A percentile compares a stretch with the other conserved stretches of the same genome.
phyloP scores from a whole-genome alignment of 2,888 invertebrate genomes.

The Euplagia quadripunctaria region DNA sequence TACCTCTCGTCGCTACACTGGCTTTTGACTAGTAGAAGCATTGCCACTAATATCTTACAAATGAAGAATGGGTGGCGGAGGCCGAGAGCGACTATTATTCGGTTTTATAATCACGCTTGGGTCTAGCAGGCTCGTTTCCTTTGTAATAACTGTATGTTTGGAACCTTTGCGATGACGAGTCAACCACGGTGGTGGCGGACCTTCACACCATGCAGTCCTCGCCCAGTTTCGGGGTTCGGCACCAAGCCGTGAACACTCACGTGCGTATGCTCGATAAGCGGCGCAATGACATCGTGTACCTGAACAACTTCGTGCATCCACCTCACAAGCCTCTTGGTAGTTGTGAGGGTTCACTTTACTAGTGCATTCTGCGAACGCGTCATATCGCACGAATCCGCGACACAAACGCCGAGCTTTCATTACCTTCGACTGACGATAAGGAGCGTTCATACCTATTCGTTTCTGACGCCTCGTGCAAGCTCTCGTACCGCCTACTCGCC shows the following conservation, averaged over 20 bases:
- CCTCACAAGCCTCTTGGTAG: slow-evolving; percentile 94
- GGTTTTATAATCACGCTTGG: slow-evolving; percentile 70
- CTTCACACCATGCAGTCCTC: slow-evolving; percentile 89
- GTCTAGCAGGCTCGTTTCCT: slow-evolving; percentile 62
- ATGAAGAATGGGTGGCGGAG: slow-evolving; percentile 82
- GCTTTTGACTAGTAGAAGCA: slow-evolving; percentile 84
- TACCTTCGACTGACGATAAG: slow-evolving; percentile 82
- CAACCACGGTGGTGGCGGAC: slow-evolving; percentile 76
- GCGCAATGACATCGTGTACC: slow-evolving; percentile 95
- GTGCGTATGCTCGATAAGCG: slow-evolving; percentile 95
- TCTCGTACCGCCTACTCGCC: slow-evolving; percentile 95
- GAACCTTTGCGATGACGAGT: slow-evolving; percentile 64
- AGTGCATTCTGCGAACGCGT: slow-evolving; percentile 92
- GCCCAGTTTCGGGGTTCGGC: slow-evolving; percentile 92
- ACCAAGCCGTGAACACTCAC: slow-evolving; percentile 94
- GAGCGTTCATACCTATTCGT: slow-evolving; percentile 75
- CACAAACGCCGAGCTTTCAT: slow-evolving; percentile 83
- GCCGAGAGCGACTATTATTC: slow-evolving; percentile 72
- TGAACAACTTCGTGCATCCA: slow-evolving; percentile 96
- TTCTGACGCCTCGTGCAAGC: slow-evolving; percentile 90
- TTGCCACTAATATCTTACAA: slow-evolving; percentile 60
- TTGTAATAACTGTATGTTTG: slow-evolving; percentile 31
- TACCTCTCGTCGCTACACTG: slow-evolving; percentile 79
- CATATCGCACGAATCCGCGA: slow-evolving; percentile 81
- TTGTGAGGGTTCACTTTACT: slow-evolving; percentile 92